Base-by-base conservation (phyloP, 2,888 invertebrate species). In the Maniola hyperantus region DNA sequence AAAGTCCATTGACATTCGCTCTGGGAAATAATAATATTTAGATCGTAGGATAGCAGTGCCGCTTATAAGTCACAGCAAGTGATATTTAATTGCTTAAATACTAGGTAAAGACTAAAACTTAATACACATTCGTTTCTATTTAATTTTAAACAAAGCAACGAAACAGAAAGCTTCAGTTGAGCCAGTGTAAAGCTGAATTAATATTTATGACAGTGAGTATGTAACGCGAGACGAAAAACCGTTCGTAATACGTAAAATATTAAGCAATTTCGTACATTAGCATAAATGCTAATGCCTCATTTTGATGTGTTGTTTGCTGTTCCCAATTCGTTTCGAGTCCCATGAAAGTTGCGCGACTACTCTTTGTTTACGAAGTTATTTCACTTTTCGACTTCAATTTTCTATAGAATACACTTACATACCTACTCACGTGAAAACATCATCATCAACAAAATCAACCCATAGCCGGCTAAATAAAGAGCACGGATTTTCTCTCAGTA, bases 201-300 rank as follows among this genome's bases (percentile, higher is more conserved):
- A 62, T 62, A 62, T 62, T 62, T 62, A 62, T 62, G 62, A 62
- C 62, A 62, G 62, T 10, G 62, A 62, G 62, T 44, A 62, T 42
- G 62, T 62, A 62, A 62, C 51, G 39, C 62, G 62, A 62, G 62
- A 62, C 62, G 62, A 53, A 62, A 62, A 62, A 62, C 53, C 51
- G 34, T 65, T 44, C 34, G 62, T 55, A 64, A 60, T 54, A 57
- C 60, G 57, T 60, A 66, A 71, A 62, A 62, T 76, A 79, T 80
- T 77, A 77, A 77, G 76, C 77, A 79, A 76, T 79, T 81, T 78
- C 72, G 74, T 69, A 76, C 77, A 83, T 84, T 84, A 82, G 76
- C 84, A 85, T 85, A 85, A 83, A 87, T 87, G 87, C 77, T 80
- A 85, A 86, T 85, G 76, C 74, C 74, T 73, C 78, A 75, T 78